These are phyloP conservation scores for Netta rufina DNA, from an alignment of 2,797 vertebrate genomes.

Conservation along the genomic window DNA sequence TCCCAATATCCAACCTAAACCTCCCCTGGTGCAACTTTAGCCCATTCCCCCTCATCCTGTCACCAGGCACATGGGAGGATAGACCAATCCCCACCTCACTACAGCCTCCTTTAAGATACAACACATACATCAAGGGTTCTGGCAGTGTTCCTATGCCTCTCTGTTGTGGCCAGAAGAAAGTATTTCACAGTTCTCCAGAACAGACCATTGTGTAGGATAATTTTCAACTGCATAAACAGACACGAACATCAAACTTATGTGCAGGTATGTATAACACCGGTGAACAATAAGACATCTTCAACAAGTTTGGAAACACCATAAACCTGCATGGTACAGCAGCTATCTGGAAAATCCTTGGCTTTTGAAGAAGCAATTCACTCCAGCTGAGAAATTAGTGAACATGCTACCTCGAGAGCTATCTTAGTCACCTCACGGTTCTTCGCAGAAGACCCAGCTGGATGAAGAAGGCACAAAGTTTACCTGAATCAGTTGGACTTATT, in stretches of 20 bases:
- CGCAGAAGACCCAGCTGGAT: not conserved
- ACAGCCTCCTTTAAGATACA: too few species aligned
- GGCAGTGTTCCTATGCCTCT: not conserved
- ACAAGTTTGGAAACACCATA: not conserved
- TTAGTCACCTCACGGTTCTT: not conserved
- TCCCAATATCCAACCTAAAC: too few species aligned
- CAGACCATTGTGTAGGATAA: not conserved
- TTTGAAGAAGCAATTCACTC: not conserved
- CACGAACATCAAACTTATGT: not conserved
- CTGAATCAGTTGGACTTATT: not conserved
- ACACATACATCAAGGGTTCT: not conserved
- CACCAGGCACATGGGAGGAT: too few species aligned
- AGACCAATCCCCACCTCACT: too few species aligned
- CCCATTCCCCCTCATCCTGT: too few species aligned
- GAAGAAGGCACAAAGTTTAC: not conserved
- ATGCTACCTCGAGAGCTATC: not conserved
- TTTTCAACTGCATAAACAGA: not conserved
- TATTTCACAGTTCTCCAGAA: not conserved
- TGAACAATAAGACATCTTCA: not conserved
- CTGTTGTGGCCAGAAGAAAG: not conserved
- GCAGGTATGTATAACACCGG: accelerated
- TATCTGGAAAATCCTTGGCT: not conserved
- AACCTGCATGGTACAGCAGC: not conserved
- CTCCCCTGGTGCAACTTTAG: too few species aligned
- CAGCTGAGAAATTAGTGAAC: not conserved